Conservation (phyloP, 2,888 invertebrate genomes). For the Netelia inedita region DNA sequence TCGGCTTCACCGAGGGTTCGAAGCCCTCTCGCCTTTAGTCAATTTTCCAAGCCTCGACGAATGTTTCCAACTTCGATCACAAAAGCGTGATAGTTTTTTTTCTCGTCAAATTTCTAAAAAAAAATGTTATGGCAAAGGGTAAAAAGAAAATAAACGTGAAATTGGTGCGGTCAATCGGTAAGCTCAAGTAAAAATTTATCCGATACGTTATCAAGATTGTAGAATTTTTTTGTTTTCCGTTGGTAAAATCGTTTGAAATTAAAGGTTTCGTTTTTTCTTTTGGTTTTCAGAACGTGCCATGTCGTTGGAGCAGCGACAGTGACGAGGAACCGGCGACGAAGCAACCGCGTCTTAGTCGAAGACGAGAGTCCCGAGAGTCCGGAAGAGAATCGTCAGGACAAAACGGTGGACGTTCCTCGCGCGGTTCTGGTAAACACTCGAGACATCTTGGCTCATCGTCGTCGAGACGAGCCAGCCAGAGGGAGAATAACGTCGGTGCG, state of each 20-base stretch:
- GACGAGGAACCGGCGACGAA: constrained; percentile 92
- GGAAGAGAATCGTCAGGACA: constrained; percentile 70
- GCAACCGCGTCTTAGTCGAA: constrained; percentile 88
- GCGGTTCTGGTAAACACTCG: constrained; percentile 60
- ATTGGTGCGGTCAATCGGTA: no score
- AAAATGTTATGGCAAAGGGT: no score
- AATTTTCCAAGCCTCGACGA: neutral
- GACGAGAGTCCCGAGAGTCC: constrained; percentile 75
- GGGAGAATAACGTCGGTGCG: constrained; percentile 55
- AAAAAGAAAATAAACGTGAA: no score
- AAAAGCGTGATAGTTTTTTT: neutral
- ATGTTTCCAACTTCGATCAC: neutral
- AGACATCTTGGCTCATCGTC: constrained; percentile 68
- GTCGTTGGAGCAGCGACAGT: constrained; percentile 88
- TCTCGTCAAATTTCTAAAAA: no score
- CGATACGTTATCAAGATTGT: neutral
- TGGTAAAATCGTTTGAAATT: constrained; percentile 15
- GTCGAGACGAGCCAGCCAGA: constrained; percentile 65
- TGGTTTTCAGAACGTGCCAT: constrained; percentile 87
- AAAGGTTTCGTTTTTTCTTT: constrained; percentile 41
- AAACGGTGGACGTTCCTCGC: constrained; percentile 61
- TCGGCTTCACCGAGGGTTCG: neutral
- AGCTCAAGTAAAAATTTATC: no score
- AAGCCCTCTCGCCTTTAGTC: neutral
- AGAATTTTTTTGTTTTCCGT: neutral